These are phyloP conservation scores for Bruchidius siliquastri DNA, from an alignment of 2,888 invertebrate species.

Conservation along the genomic window DNA sequence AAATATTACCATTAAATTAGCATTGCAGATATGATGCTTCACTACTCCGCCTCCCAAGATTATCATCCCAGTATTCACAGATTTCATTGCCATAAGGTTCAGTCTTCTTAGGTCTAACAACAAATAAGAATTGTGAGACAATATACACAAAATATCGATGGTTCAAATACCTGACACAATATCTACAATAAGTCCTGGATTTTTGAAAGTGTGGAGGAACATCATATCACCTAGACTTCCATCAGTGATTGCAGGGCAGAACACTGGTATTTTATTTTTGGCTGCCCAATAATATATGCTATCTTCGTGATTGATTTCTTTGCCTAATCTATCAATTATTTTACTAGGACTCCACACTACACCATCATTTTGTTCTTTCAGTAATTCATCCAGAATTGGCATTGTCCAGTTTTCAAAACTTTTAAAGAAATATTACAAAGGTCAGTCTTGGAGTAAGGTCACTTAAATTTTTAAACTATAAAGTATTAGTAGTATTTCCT, in stretches of 20 bases:
- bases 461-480: not conserved
- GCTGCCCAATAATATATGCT: slow-evolving; percentile 98
- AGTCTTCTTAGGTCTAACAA: slow-evolving; percentile 74
- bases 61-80: slow-evolving; percentile 91
- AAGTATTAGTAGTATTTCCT: no score
- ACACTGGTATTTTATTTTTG: slow-evolving; percentile 94
- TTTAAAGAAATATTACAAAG: not conserved
- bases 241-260: slow-evolving; percentile 96
- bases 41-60: slow-evolving; percentile 93
- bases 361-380: slow-evolving; percentile 74
- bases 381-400: slow-evolving; percentile 87
- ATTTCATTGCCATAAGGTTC: slow-evolving; percentile 92
- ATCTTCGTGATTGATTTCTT: slow-evolving; percentile 81
- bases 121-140: not conserved
- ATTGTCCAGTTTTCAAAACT: slow-evolving; percentile 75
- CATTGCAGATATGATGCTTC: slow-evolving; percentile 99
- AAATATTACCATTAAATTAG: slow-evolving; percentile 85
- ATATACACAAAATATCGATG: not conserved
- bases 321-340: slow-evolving; percentile 78
- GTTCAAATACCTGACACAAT: slow-evolving; percentile 68
- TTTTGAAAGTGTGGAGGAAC: slow-evolving; percentile 93
- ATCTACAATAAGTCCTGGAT: slow-evolving; percentile 89
- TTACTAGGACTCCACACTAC: slow-evolving; percentile 89
- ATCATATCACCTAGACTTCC: slow-evolving; percentile 98
- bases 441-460: no score